Base-by-base conservation (phyloP, 2,113 vertebrate species). In the Thunnus maccoyii region DNA sequence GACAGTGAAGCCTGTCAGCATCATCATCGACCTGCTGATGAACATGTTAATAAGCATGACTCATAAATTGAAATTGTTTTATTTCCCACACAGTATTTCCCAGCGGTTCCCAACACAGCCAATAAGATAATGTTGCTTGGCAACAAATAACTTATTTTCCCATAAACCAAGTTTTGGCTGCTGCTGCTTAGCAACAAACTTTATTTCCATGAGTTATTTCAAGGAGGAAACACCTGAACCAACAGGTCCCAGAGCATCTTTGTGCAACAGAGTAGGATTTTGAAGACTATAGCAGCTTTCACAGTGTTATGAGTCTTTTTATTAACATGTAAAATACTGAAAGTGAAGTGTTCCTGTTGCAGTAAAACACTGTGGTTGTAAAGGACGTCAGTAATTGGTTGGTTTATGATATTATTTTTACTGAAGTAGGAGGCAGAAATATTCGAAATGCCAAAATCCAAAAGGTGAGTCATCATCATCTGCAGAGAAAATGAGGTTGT, bases 101-200 rank as follows among this genome's bases (percentile, higher is more conserved):
- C 51, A 22, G 15, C 1, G 4, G 50, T 1, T 71, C 36, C 15
- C 52, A 52, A 3, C 47, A 61, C 54, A 51, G 51, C 51, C 32
- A 54, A 73, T 64, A 2, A 60, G 63, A 65, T 55, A 22, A 82
- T 54, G 84, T 82, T 82, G 84, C 84, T 11, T 57, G 58, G 78
- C 78, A 82, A 82, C 73, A 70, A 82, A 86, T 65, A 64, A 36
- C n/a, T 69, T 60, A 61, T 73, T 78, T 75, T 70, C 36, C 70
- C 54, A 16, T 41, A 74, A 82, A 54, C 16, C 47, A 30, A 10
- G 60, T 82, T 78, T 78, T 54, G 69, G 16, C 12, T 2, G 3
- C 20, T 5, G 74, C 84, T 82, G 84, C 79, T 57, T 74, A 66
- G 84, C 75, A 82, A 86, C 84, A 75, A 75, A 86, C 58, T 82